A percentile compares a stretch with the other conserved stretches of the same genome.
Conservation (phyloP, 2,113 vertebrate species). For the human (Homo sapiens) region DNA sequence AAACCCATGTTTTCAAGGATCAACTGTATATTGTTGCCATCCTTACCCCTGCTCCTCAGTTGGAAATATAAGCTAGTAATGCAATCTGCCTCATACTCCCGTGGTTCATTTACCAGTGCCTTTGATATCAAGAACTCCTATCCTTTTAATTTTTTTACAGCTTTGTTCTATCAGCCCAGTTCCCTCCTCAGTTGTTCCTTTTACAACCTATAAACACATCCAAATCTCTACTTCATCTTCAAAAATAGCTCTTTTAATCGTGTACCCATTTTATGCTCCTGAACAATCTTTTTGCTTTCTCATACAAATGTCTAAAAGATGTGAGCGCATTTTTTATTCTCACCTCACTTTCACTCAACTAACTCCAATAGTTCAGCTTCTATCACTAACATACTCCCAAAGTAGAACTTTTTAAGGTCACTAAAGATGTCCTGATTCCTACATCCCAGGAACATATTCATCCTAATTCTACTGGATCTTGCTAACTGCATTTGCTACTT, state of each 20-base stretch:
- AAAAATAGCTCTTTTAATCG: background rate
- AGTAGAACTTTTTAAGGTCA: background rate
- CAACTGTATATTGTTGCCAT: background rate
- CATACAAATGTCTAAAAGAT: background rate
- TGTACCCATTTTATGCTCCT: background rate
- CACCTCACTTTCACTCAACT: background rate
- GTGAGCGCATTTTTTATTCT: background rate
- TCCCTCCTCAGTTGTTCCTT: background rate
- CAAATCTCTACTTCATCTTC: background rate
- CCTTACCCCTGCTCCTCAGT: background rate
- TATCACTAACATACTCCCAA: background rate
- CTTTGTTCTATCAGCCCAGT: background rate
- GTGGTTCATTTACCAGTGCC: background rate
- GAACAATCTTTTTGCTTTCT: background rate
- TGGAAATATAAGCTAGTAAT: background rate
- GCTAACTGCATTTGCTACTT: background rate
- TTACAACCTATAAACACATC: background rate
- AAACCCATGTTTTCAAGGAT: background rate
- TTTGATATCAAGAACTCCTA: background rate
- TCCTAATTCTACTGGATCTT: background rate
- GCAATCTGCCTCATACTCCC: background rate
- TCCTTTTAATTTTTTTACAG: background rate
- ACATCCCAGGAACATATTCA: background rate
- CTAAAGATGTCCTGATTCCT: background rate
- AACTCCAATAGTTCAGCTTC: background rate